Base-by-base conservation (phyloP, 2,113 vertebrate species). In the Phaethon lepturus region DNA sequence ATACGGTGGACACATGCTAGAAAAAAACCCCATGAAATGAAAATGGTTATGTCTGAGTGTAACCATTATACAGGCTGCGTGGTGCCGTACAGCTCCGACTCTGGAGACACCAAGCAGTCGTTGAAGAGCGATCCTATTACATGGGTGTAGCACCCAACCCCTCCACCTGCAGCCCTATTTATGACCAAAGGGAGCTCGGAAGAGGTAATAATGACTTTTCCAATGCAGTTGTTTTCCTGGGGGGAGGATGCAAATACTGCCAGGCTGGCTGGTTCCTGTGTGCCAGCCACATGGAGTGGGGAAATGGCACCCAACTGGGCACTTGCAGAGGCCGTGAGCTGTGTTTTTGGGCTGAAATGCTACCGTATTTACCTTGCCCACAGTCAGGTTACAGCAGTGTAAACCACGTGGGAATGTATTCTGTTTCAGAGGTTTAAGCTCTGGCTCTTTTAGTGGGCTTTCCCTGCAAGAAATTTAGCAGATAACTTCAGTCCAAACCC, bases 201-300 rank as follows among this genome's bases (percentile, higher is more conserved):
- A 79, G 29, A 60, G 10, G 3, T 31, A 86, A 49, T 19, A 44
- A n/a, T 10, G 40, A 47, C 59, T 66, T 92, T 69, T 69, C n/a
- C 47, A 79, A 24, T 1, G 8, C 17, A 33, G 62, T 71, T 45
- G 1, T 58, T 52, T 88, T 76, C 62, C 62, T 45, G 16, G 3
- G 4, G 4, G n/a, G 23, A 59, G 55, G n/a, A 47, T 59, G 31
- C 52, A 59, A 85, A 85, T 5, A 2, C 44, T 44, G 23, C 8
- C 28, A 68, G 33, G 19, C 8, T 44, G 40, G 13, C 18, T 74
- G 35, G 31, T 42, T 55, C 45, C 33, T 33, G 26, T 29, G 13
- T 58, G 35, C 8, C 68, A n/a, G 40, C 52, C 33, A 10, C 0
- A 0, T 40, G 44, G 47, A 87, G 25, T 20, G 20, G 17, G 11